These are phyloP conservation scores for Drosophila pandora DNA, from an alignment of 1,140 invertebrate genomes.

Conservation along the genomic window DNA sequence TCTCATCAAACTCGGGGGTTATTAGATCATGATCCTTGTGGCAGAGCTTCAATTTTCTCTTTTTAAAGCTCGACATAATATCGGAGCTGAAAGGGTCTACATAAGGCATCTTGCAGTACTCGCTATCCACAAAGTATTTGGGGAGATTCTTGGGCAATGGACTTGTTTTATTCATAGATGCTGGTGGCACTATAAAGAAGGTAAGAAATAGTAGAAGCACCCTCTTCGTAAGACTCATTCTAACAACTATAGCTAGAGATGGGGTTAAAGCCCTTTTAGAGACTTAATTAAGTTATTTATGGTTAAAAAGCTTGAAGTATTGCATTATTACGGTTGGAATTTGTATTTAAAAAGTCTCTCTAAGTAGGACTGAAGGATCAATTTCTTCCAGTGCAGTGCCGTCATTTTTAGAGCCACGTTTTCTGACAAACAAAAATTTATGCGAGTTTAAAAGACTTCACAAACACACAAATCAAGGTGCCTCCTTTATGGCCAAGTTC, in stretches of 20 bases:
- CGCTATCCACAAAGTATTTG: constrained; percentile 5
- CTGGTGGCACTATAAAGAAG: background rate
- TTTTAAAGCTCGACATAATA: background rate
- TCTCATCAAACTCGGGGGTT: constrained; percentile 14
- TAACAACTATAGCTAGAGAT: background rate
- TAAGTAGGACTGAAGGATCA: too few relatives aligned
- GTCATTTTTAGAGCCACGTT: background rate
- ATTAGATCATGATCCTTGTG: constrained; percentile 15
- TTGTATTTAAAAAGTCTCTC: background rate
- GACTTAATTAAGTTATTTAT: background rate
- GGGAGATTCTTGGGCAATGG: background rate
- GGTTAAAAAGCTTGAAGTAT: background rate
- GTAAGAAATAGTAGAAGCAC: background rate
- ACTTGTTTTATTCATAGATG: background rate
- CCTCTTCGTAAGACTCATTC: background rate
- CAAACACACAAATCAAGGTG: constrained; percentile 31
- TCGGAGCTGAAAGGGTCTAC: constrained; percentile 19
- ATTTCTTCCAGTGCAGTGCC: background rate
- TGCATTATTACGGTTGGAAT: background rate
- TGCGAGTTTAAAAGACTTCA: constrained; percentile 24
- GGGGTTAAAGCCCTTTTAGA: background rate
- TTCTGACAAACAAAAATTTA: constrained; percentile 10
- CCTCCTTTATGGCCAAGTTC: constrained; percentile 4
- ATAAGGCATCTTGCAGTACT: constrained; percentile 25
- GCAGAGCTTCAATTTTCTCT: background rate